phyloP scores from a whole-genome alignment of 2,888 invertebrate species.

The Polydesmus complanatus region DNA sequence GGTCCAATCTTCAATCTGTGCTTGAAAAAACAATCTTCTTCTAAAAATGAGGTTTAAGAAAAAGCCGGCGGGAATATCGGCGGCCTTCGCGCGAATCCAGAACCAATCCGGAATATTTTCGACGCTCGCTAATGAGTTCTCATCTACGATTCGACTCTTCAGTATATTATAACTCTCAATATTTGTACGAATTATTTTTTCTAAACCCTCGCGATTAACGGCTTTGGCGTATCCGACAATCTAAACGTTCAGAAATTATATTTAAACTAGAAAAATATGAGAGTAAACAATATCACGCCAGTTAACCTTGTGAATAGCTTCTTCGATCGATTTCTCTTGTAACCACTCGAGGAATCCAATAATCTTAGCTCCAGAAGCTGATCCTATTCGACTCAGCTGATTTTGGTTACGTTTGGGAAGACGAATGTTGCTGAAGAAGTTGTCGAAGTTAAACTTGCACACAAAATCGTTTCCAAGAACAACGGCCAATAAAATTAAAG shows the following conservation, averaged over 20 bases:
- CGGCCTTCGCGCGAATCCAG: not conserved
- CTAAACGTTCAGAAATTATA: not conserved
- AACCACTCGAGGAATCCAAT: constrained; percentile 61
- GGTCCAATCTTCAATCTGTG: constrained; percentile 27
- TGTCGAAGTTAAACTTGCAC: constrained; percentile 46
- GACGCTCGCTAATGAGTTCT: not conserved
- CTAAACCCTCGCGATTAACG: not conserved
- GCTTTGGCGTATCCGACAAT: not conserved
- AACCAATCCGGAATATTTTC: not conserved
- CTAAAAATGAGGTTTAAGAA: constrained; percentile 39
- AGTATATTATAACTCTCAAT: not conserved
- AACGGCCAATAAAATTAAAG: constrained; percentile 62
- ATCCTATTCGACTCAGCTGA: not conserved
- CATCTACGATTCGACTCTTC: not conserved
- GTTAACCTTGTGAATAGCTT: constrained; percentile 47
- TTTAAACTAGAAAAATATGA: not conserved
- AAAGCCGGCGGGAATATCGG: constrained; percentile 42
- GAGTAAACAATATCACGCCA: no score
- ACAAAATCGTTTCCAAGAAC: constrained; percentile 84
- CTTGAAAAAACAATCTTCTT: constrained; percentile 25
- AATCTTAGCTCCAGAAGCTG: not conserved
- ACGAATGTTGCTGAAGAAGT: constrained; percentile 48
- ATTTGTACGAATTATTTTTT: not conserved
- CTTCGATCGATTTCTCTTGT: constrained; percentile 50
- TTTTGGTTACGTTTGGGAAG: constrained; percentile 38